Percentiles rank a stretch among this genome's conserved stretches.
phyloP scores from a whole-genome alignment of 2,888 invertebrate genomes.

The Toxonevra muliebris region DNA sequence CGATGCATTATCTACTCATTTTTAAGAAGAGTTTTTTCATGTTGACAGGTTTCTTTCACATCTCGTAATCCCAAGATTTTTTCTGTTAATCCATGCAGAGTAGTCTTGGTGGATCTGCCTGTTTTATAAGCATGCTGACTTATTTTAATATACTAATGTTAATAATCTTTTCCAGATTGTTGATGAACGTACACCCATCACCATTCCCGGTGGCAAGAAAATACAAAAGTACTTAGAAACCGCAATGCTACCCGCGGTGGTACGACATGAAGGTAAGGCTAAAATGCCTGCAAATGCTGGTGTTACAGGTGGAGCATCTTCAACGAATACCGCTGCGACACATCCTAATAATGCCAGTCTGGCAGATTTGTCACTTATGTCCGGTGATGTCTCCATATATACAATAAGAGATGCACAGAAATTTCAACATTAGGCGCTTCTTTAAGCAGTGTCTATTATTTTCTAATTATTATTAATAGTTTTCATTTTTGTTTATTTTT shows the following conservation, averaged over 20 bases:
- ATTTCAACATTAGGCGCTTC: conserved; percentile 45
- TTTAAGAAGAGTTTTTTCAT: too few species aligned
- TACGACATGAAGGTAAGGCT: conserved; percentile 62
- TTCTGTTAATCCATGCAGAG: too few species aligned
- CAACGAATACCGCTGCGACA: conserved; percentile 28
- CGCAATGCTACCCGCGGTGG: conserved; percentile 56
- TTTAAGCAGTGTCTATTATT: too few species aligned
- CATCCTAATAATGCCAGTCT: conserved; percentile 55
- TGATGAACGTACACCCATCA: conserved; percentile 59
- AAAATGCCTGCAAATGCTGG: conserved; percentile 46
- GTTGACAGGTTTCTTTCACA: too few species aligned
- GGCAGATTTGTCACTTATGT: conserved; percentile 61
- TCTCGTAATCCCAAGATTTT: too few species aligned
- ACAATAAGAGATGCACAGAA: conserved; percentile 65
- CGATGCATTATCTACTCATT: too few species aligned
- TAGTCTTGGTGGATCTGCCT: too few species aligned
- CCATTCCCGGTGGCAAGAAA: conserved; percentile 60
- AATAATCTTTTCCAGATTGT: conserved; percentile 48
- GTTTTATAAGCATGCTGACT: too few species aligned
- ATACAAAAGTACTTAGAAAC: conserved; percentile 59
- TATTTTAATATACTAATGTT: neutral
- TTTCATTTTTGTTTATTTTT: too few species aligned
- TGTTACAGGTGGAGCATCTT: conserved; percentile 13
- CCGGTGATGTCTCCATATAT: conserved; percentile 64
- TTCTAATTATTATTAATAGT: too few species aligned